phyloP scores from a whole-genome alignment of 2,888 invertebrate species.

The Lottia scabra region DNA sequence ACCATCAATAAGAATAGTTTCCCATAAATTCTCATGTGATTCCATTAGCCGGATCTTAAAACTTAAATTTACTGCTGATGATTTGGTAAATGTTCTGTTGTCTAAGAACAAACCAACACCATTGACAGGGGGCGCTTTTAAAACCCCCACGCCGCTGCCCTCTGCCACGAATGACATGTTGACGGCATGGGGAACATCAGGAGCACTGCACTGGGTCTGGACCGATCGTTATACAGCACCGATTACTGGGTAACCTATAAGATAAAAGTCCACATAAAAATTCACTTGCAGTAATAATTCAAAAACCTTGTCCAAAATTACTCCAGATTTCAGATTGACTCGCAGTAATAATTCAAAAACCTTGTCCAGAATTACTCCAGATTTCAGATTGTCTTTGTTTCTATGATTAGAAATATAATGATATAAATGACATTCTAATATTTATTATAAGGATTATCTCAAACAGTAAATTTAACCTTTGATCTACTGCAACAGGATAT shows the following conservation, averaged over 20 bases:
- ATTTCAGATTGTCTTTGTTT: too few species aligned
- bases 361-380: too few species aligned
- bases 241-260: conserved; percentile 56
- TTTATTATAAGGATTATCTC: too few species aligned
- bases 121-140: conserved; percentile 77
- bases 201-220: conserved; percentile 99
- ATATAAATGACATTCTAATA: too few species aligned
- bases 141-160: conserved; percentile 81
- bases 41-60: conserved; percentile 81
- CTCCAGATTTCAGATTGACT: too few species aligned
- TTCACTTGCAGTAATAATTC: too few species aligned
- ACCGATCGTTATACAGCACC: conserved; percentile 85
- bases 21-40: conserved; percentile 84
- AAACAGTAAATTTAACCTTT: too few species aligned
- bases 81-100: conserved; percentile 28
- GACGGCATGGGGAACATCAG: conserved; percentile 97
- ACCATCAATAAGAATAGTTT: conserved; percentile 81
- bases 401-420: too few species aligned
- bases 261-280: neutral
- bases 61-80: conserved; percentile 52
- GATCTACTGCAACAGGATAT: too few species aligned
- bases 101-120: conserved; percentile 57
- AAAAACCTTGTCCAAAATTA: too few species aligned
- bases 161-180: conserved; percentile 74
- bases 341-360: too few species aligned